phyloP scores from a whole-genome alignment of 1,140 invertebrate genomes.

The Carposina sasakii region DNA sequence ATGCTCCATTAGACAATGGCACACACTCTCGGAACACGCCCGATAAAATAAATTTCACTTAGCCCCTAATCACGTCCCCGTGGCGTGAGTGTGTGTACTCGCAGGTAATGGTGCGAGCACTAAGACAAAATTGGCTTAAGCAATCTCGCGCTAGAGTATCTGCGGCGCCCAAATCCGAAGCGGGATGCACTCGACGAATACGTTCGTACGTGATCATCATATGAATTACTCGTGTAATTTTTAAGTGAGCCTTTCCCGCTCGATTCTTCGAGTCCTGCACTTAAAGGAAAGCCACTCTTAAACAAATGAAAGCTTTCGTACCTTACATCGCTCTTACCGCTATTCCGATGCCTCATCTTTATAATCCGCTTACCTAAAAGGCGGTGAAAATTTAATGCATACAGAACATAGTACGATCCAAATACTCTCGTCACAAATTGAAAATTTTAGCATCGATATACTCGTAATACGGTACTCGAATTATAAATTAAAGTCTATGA shows the following conservation, averaged over 20 bases:
- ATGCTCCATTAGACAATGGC: constrained; percentile 36
- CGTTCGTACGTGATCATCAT: constrained; percentile 62
- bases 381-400: constrained; percentile 58
- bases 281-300: constrained; percentile 59
- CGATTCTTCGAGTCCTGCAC: constrained; percentile 56
- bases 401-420: no score
- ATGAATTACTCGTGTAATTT: constrained; percentile 63
- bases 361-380: constrained; percentile 57
- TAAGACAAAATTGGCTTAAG: constrained; percentile 63
- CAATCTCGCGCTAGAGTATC: constrained; percentile 48
- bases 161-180: constrained; percentile 47
- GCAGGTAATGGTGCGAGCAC: constrained; percentile 49
- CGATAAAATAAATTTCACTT: constrained; percentile 58
- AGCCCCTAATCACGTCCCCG: constrained; percentile 50
- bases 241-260: constrained; percentile 62
- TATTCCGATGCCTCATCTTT: no score
- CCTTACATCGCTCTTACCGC: constrained; percentile 33
- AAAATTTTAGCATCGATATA: no score
- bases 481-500: no score
- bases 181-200: constrained; percentile 46
- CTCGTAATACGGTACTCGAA: no score
- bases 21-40: constrained; percentile 20
- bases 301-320: constrained; percentile 62
- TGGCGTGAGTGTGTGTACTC: constrained; percentile 36
- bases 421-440: no score